Conservation (phyloP, 2,888 invertebrate species). For the Ophioninae sp. region DNA sequence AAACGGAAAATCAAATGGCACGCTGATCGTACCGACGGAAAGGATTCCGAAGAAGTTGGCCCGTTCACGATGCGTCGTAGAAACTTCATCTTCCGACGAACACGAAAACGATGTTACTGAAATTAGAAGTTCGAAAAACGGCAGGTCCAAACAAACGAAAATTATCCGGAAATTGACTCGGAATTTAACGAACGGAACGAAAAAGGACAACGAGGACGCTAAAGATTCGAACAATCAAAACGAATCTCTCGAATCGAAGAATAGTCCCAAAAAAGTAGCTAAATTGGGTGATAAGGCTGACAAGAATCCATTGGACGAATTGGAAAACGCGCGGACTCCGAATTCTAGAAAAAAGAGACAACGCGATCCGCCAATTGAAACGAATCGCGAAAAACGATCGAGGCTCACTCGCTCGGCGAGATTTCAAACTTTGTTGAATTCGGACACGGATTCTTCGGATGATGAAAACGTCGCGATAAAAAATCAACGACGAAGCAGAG, state of each 20-base stretch:
- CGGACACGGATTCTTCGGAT: constrained; percentile 15
- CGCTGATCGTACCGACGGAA: not conserved
- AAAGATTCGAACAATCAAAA: not conserved
- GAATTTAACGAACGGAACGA: not conserved
- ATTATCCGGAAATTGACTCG: not conserved
- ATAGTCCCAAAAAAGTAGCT: not conserved
- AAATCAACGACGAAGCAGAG: not conserved
- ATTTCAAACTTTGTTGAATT: constrained; percentile 19
- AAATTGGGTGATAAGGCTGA: not conserved
- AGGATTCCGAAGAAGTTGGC: not conserved
- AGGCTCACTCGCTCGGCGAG: not conserved
- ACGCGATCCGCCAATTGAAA: not conserved
- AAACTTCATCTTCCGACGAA: constrained; percentile 17
- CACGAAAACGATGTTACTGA: not conserved
- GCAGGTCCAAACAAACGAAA: not conserved
- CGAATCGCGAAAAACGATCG: not conserved
- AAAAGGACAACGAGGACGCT: not conserved
- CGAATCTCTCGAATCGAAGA: not conserved
- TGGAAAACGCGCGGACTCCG: not conserved
- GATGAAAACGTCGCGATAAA: not conserved
- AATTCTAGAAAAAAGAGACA: not conserved
- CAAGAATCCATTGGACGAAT: not conserved
- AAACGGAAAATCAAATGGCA: not conserved
- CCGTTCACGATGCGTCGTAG: not conserved
- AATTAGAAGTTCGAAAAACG: not conserved